These are phyloP conservation scores for Odontocerum albicorne DNA, from an alignment of 2,888 invertebrate species.

Conservation along the genomic window DNA sequence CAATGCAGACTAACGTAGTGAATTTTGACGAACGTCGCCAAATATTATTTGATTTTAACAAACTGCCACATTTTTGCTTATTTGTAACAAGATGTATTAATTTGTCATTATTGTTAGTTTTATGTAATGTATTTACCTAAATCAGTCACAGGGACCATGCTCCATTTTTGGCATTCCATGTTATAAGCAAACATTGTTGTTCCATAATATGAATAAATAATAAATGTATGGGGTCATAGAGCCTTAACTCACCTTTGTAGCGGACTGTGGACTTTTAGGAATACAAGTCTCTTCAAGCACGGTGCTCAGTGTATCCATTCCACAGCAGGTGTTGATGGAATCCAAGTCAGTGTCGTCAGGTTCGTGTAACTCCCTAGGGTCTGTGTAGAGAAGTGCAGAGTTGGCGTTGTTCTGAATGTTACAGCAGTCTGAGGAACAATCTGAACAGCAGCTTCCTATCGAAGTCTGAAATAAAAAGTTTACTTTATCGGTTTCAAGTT, in stretches of 20 bases:
- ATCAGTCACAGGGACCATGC: too few species aligned
- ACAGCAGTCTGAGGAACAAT: slow-evolving; percentile 52
- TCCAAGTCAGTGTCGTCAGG: neutral
- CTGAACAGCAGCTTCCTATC: slow-evolving; percentile 56
- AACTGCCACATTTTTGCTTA: too few species aligned
- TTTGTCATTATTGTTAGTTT: too few species aligned
- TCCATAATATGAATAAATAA: too few species aligned
- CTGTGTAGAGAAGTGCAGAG: neutral
- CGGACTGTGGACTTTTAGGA: slow-evolving; percentile 12
- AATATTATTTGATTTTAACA: too few species aligned
- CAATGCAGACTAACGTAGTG: too few species aligned
- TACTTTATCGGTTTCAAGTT: too few species aligned
- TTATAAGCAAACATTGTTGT: too few species aligned
- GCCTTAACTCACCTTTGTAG: slow-evolving; percentile 4
- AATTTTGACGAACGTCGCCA: too few species aligned
- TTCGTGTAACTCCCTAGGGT: neutral
- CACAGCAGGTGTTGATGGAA: slow-evolving; percentile 2
- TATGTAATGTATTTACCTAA: too few species aligned
- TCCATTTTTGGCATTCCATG: too few species aligned
- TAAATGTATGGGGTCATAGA: neutral
- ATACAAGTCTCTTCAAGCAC: slow-evolving; percentile 28
- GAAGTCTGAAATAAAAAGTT: slow-evolving; percentile 16
- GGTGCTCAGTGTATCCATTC: slow-evolving; percentile 18
- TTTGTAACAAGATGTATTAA: too few species aligned
- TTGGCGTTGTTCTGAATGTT: slow-evolving; percentile 27